Percentiles rank a stretch among this genome's conserved stretches.
phyloP scores from a whole-genome alignment of 2,888 invertebrate species.

The Polylopha cassiicola region DNA sequence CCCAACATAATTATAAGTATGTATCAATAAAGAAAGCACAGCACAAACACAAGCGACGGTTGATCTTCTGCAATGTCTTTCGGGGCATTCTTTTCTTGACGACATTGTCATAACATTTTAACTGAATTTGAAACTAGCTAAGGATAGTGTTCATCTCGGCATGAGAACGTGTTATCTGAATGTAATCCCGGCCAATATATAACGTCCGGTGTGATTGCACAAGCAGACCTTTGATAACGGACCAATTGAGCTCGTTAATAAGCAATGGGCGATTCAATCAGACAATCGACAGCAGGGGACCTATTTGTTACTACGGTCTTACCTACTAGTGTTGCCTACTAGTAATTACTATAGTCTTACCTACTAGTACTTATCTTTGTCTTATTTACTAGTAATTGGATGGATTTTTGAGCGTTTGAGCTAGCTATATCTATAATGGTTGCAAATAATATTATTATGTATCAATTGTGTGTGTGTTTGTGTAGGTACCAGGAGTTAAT shows the following conservation, averaged over 20 bases:
- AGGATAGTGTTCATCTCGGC: conserved; percentile 24
- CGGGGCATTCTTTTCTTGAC: conserved; percentile 23
- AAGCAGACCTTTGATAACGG: conserved; percentile 52
- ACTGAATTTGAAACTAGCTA: too few species aligned
- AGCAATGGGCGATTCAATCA: conserved; percentile 54
- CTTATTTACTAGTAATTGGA: too few species aligned
- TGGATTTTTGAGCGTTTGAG: too few species aligned
- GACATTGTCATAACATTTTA: conserved; percentile 14
- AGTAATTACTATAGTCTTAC: too few species aligned
- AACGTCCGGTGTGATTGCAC: conserved; percentile 68
- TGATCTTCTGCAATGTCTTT: conserved; percentile 50
- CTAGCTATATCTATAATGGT: too few species aligned
- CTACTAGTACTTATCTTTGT: too few species aligned
- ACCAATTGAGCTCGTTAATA: conserved; percentile 57
- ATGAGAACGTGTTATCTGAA: conserved; percentile 46
- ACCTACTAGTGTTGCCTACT: too few species aligned
- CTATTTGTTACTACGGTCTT: too few species aligned
- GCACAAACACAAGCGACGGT: conserved; percentile 58
- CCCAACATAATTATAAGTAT: conserved; percentile 51
- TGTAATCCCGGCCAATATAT: conserved; percentile 59
- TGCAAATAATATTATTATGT: too few species aligned
- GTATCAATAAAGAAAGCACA: conserved; percentile 52
- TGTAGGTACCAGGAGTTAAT: too few species aligned
- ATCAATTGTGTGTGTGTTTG: too few species aligned
- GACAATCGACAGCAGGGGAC: conserved; percentile 63